phyloP scores from a whole-genome alignment of 2,888 invertebrate species.

The Macrostomum cliftonense region DNA sequence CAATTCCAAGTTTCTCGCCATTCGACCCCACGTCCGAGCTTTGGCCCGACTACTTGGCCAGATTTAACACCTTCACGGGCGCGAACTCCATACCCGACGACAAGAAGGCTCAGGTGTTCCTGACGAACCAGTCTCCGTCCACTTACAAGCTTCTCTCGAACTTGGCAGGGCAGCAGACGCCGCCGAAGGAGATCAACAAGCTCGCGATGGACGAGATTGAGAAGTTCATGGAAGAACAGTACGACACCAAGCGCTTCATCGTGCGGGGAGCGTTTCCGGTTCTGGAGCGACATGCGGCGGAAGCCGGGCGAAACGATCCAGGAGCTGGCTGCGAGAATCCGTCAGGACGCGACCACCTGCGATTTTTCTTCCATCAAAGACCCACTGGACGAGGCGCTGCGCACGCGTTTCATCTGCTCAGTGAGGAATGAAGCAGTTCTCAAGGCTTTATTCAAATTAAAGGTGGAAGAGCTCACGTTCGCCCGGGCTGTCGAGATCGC shows the following conservation, averaged over 20 bases:
- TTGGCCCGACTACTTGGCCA: slow-evolving; percentile 8
- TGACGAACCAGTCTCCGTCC: slow-evolving; percentile 8
- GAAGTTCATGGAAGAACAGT: slow-evolving; percentile 11
- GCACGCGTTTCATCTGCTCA: slow-evolving; percentile 13
- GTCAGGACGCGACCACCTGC: slow-evolving; percentile 14
- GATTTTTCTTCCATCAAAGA: slow-evolving; percentile 14
- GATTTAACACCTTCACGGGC: slow-evolving; percentile 9
- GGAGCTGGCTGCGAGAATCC: no score
- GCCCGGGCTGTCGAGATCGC: slow-evolving; percentile 12
- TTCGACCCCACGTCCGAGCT: no score
- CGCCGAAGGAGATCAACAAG: slow-evolving; percentile 10
- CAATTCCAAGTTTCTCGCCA: no score
- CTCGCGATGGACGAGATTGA: slow-evolving; percentile 9
- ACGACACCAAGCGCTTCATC: slow-evolving; percentile 12
- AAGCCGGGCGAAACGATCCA: slow-evolving; percentile 14
- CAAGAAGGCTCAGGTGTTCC: neutral
- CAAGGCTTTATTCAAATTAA: slow-evolving; percentile 13
- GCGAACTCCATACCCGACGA: neutral
- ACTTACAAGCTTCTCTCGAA: slow-evolving; percentile 9
- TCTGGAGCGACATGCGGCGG: slow-evolving; percentile 15
- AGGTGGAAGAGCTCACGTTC: slow-evolving; percentile 12
- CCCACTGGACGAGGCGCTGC: slow-evolving; percentile 14
- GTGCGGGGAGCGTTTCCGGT: slow-evolving; percentile 13
- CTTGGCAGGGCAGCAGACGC: slow-evolving; percentile 4
- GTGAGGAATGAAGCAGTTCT: slow-evolving; percentile 13